A percentile compares a stretch with the other conserved stretches of the same genome.
These are phyloP conservation scores for Muntiacus reevesi DNA, from an alignment of 2,113 vertebrate species.

Conservation along the genomic window DNA sequence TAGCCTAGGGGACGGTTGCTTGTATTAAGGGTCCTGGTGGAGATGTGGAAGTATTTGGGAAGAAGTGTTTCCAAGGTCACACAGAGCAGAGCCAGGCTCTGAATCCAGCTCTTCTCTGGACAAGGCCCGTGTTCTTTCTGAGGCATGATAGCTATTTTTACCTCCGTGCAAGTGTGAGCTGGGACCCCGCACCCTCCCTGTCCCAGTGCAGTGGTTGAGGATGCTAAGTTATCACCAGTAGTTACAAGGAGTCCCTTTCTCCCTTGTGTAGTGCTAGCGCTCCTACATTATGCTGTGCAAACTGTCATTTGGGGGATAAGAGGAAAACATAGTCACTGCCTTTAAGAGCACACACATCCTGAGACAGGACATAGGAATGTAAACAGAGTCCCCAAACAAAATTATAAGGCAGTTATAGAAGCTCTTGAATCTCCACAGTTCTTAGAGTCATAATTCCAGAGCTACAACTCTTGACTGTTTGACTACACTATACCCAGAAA, in stretches of 20 bases:
- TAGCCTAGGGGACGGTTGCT: neutral
- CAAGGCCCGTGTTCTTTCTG: neutral
- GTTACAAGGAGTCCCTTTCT: neutral
- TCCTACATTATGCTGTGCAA: neutral
- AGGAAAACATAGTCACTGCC: neutral
- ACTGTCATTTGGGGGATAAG: neutral
- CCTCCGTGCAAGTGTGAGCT: neutral
- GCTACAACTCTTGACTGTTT: neutral
- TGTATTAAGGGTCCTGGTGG: rapidly evolving
- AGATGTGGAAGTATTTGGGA: neutral
- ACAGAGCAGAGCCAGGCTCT: neutral
- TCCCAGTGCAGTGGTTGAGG: neutral
- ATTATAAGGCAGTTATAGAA: neutral
- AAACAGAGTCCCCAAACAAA: neutral
- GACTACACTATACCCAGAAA: neutral
- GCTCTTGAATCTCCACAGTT: neutral
- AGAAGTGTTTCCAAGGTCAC: neutral
- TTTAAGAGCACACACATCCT: neutral
- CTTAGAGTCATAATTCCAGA: neutral
- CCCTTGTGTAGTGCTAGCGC: no score
- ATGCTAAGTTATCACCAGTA: neutral
- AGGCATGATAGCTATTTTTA: neutral
- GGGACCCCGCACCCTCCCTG: neutral
- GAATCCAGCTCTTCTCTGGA: neutral
- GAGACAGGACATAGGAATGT: neutral